Evolutionary conservation across 2,797 vertebrate species (phyloP).

Genomic region (Lerista edwardsae): DNA sequence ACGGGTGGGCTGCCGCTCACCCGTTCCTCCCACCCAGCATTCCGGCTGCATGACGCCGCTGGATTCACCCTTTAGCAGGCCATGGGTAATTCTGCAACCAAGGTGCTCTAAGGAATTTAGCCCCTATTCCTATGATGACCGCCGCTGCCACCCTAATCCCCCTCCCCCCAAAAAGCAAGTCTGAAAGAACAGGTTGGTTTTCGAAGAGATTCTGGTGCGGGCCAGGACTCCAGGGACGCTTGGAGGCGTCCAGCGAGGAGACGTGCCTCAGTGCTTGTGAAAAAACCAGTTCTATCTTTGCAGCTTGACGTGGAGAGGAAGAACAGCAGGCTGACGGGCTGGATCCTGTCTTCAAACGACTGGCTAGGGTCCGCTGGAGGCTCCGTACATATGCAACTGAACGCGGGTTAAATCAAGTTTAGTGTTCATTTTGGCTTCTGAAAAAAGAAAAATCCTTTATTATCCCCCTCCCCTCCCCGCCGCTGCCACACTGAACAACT

Average conservation of each 20-base stretch:
- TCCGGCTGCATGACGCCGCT: too few species aligned
- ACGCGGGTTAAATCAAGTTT: background rate
- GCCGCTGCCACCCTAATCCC: too few species aligned
- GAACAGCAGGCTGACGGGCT: background rate
- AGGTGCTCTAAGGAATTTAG: background rate
- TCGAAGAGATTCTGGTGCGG: background rate
- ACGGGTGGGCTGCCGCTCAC: too few species aligned
- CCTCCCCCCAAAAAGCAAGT: too few species aligned
- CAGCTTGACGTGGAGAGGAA: background rate
- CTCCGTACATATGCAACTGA: rapidly evolving
- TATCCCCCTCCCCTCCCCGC: background rate
- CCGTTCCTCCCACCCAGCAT: too few species aligned
- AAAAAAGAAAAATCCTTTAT: background rate
- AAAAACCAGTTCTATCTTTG: background rate
- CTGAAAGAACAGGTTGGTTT: background rate
- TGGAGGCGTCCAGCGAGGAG: background rate
- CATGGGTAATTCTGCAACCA: background rate
- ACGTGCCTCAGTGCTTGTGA: background rate
- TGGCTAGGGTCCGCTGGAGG: rapidly evolving
- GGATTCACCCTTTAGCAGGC: background rate
- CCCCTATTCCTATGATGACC: background rate
- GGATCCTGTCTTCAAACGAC: background rate
- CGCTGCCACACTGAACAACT: background rate
- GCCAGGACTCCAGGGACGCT: background rate
- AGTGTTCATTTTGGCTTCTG: slow-evolving; percentile 24